These are phyloP conservation scores for Achroia grisella DNA, from an alignment of 1,140 invertebrate genomes.

Conservation along the genomic window DNA sequence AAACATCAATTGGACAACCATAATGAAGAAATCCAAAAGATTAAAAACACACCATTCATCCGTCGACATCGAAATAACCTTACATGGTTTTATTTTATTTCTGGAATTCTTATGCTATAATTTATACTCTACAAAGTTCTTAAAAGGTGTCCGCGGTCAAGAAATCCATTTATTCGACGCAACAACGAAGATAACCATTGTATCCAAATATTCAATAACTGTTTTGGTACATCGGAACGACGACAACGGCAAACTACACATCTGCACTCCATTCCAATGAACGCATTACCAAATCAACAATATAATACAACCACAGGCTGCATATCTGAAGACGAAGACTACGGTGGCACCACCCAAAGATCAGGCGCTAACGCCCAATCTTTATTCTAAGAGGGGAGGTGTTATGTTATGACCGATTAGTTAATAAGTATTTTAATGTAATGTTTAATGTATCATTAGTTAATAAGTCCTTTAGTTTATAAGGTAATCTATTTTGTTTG, in stretches of 20 bases:
- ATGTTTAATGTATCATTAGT: too few species aligned
- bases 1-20: constrained; percentile 9
- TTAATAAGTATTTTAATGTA: too few species aligned
- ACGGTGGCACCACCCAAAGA: too few species aligned
- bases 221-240: constrained; percentile 4
- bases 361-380: too few species aligned
- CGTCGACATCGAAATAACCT: neutral
- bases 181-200: neutral
- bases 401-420: too few species aligned
- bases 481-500: too few species aligned
- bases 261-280: too few species aligned
- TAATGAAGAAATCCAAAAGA: constrained; percentile 5
- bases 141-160: neutral
- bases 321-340: too few species aligned
- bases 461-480: too few species aligned
- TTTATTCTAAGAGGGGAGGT: too few species aligned
- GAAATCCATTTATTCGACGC: neutral
- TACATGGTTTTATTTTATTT: neutral
- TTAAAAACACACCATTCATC: neutral
- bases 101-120: neutral
- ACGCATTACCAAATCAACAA: too few species aligned
- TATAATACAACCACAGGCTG: too few species aligned
- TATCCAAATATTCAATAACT: constrained; percentile 13
- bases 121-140: neutral
- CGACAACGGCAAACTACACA: neutral